A percentile compares a stretch with the other conserved stretches of the same genome.
Conservation (phyloP, 2,113 vertebrate species). For the Stegostoma tigrinum region DNA sequence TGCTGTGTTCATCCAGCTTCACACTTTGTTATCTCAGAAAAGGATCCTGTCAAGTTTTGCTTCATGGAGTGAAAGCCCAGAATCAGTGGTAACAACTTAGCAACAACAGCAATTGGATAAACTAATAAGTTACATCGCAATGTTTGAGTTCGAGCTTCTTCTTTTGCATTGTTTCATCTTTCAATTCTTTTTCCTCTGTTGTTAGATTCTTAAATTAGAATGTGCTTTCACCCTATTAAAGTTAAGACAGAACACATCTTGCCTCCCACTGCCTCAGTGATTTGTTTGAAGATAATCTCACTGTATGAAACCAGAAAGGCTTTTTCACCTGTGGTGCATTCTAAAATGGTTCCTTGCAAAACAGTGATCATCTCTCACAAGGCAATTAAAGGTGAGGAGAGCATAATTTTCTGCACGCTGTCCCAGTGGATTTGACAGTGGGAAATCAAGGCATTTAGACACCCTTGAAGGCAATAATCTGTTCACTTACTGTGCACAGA, state of each 20-base stretch:
- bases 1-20: too few species aligned
- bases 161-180: not conserved
- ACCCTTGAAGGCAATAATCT: constrained; percentile 32
- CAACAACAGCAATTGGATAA: not conserved
- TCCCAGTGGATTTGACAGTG: constrained; percentile 12
- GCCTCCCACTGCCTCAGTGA: not conserved
- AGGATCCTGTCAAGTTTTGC: not conserved
- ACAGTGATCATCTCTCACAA: constrained; percentile 21
- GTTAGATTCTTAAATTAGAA: not conserved
- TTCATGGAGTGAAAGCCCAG: not conserved
- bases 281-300: not conserved
- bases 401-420: constrained; percentile 18
- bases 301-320: constrained; percentile 4
- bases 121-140: not conserved
- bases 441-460: constrained; percentile 12
- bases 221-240: not conserved
- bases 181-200: not conserved
- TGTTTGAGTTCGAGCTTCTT: not conserved
- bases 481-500: not conserved
- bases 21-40: too few species aligned
- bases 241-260: not conserved
- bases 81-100: not conserved
- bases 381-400: constrained; percentile 22
- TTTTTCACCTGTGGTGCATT: not conserved
- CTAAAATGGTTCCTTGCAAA: not conserved